These are phyloP conservation scores for Papilio glaucus DNA, from an alignment of 1,140 invertebrate species.

Conservation along the genomic window DNA sequence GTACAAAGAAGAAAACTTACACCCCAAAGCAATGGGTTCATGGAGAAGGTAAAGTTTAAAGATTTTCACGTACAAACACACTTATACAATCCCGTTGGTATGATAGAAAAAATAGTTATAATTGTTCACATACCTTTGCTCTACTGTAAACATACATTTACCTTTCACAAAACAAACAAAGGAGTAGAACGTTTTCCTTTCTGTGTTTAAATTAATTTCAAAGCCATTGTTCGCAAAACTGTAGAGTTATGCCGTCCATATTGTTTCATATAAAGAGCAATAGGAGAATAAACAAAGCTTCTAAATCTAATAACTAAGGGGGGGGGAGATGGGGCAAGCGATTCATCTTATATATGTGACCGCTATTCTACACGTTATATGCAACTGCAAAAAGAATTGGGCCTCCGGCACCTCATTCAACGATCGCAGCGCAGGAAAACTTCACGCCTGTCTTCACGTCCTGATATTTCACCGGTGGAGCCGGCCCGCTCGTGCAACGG, in stretches of 20 bases:
- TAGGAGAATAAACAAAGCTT: background rate
- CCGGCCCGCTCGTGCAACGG: too few relatives aligned
- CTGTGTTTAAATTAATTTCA: conserved; percentile 4
- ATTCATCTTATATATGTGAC: background rate
- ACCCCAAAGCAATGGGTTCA: background rate
- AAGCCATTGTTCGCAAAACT: conserved; percentile 6
- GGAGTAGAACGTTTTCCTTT: conserved; percentile 1
- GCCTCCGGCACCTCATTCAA: too few relatives aligned
- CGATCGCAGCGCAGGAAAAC: too few relatives aligned
- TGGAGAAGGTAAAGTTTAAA: background rate
- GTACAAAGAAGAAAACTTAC: background rate
- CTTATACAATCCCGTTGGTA: background rate
- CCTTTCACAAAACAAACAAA: conserved; percentile 9
- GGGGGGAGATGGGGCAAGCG: too few relatives aligned
- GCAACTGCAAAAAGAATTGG: background rate
- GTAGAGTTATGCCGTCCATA: background rate
- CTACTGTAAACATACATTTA: background rate
- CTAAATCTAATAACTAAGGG: background rate
- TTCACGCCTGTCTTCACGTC: too few relatives aligned
- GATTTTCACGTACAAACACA: background rate
- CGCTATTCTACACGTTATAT: background rate
- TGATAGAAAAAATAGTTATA: background rate
- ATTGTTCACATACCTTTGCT: background rate
- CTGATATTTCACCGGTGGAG: too few relatives aligned
- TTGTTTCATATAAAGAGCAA: conserved; percentile 16